Evolutionary conservation across 1,140 invertebrate species (phyloP), one percentile per base, ranked within the genome.

Genomic region (Pseudomyrmex cubaensis): DNA sequence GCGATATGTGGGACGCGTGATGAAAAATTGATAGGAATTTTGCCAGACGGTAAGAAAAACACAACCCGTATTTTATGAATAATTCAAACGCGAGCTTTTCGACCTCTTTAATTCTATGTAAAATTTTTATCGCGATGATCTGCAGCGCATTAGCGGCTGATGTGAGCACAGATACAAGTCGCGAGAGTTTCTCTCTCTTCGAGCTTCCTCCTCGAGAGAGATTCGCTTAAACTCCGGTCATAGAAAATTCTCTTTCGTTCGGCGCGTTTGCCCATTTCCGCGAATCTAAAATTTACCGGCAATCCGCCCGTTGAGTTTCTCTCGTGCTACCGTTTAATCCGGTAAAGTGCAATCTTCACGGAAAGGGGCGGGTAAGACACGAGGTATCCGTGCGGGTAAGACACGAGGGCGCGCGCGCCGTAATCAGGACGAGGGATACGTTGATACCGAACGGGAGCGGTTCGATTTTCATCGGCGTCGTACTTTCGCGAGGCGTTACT

Each of bases 251-350:
- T 59, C 76, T 64, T 73, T 82, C 77, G 22, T 22, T 22, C 22
- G 13, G 3, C 62, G 48, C n/a, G 17, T 48, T 61, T 13, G 48
- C 76, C 54, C 48, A 46, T 35, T 35, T 35, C 62, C 20, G 35
- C 50, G 35, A 35, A 77, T 84, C 54, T 78, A 64, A 64, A 87
- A 84, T 87, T 84, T 63, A 87, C 84, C 61, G 52, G 35, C 25
- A 50, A 50, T 25, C 25, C 25, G 3, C 25, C 3, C 17, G 8
- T 17, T 35, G 44, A 50, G 64, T n/a, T 54, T 63, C 59, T 20
- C 22, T 20, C 20, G 20, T 20, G 46, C 12, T 44, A 25, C 12
- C 48, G 25, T 76, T 87, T 85, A 64, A 80, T 87, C 63, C 63
- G n/a, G 44, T 50, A 75, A 80, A 84, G 54, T 75, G 82, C 67